Base-by-base conservation (phyloP, 2,797 vertebrate genomes). In the Adrianichthys oophorus region DNA sequence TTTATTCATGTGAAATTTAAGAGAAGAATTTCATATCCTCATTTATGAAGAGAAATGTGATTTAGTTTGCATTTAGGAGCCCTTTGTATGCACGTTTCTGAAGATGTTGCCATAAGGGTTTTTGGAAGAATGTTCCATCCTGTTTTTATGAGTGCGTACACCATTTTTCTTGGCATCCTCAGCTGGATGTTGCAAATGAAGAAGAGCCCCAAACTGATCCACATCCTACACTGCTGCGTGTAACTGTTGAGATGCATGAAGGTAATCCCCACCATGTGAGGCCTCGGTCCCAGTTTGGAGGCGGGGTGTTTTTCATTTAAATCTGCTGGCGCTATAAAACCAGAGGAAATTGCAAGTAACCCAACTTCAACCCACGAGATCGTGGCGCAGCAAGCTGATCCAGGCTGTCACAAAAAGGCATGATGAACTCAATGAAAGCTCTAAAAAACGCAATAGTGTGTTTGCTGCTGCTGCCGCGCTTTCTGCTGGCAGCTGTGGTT, bases 301-400 rank as follows among this genome's bases (percentile, higher is more conserved):
- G 96, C 95, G 94, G 95, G 94, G 94, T 94, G 93, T 93, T 85
- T 82, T 92, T 93, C 94, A 95, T 95, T 94, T 92, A 94, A 94
- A 93, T 94, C 91, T 86, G 87, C 92, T 79, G 77, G 79, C 85
- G 85, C 80, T 98, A 96, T 98, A 97, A 95, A 98, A 94, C 90
- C 91, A 80, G 79, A 79, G 70, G 92, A 93, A 90, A 81, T 93
- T 91, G 88, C 91, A 80, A 83, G 80, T 80, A 76, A 73, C 70
- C 78, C 68, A 90, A 89, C 85, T 90, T 87, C 77, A 86, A 83
- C 75, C 67, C 72, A 73, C 76, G 67, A 68, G 72, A 79, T 71
- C 74, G 66, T 70, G 70, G 70, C 78, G 60, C 68, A 56, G 57
- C 68, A 42, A 40, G 43, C 64, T 43, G 56, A 55, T 12, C 17